A percentile compares a stretch with the other conserved stretches of the same genome.
These are phyloP conservation scores for Anarhynchus alexandrinus DNA, from an alignment of 2,113 vertebrate genomes.

Conservation along the genomic window DNA sequence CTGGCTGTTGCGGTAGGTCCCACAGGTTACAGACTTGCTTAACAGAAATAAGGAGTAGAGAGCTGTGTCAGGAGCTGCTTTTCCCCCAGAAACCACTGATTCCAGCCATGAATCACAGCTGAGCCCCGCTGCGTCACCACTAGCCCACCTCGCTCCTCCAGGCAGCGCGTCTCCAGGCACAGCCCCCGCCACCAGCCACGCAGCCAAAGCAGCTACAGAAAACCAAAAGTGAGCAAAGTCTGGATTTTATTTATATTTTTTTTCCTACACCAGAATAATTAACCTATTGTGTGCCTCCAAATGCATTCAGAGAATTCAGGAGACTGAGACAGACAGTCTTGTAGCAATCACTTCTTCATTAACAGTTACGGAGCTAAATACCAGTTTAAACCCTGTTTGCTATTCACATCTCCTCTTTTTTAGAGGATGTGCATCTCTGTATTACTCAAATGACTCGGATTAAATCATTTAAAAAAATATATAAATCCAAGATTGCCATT, in stretches of 20 bases:
- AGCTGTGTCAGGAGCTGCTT: not conserved
- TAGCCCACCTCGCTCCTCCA: not conserved
- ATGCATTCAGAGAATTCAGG: not conserved
- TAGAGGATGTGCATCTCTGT: not conserved
- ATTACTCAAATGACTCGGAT: not conserved
- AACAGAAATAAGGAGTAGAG: fast-evolving
- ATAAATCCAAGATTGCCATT: slow-evolving; percentile 1
- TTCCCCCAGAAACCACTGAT: fast-evolving
- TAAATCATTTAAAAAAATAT: not conserved
- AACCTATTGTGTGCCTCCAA: not conserved
- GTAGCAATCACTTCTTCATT: not conserved
- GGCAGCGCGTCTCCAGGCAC: not conserved
- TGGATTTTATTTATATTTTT: not conserved
- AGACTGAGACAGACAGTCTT: not conserved
- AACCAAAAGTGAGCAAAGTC: not conserved
- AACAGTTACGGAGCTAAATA: not conserved
- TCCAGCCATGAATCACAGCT: not conserved
- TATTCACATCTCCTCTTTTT: not conserved
- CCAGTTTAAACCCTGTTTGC: not conserved
- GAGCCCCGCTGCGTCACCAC: fast-evolving
- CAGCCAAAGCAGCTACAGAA: not conserved
- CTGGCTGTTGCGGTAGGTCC: fast-evolving
- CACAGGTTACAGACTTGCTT: not conserved
- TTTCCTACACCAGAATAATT: not conserved
- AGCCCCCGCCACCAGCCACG: not conserved